phyloP scores from a whole-genome alignment of 2,113 vertebrate genomes.

The Cyrtonyx montezumae region DNA sequence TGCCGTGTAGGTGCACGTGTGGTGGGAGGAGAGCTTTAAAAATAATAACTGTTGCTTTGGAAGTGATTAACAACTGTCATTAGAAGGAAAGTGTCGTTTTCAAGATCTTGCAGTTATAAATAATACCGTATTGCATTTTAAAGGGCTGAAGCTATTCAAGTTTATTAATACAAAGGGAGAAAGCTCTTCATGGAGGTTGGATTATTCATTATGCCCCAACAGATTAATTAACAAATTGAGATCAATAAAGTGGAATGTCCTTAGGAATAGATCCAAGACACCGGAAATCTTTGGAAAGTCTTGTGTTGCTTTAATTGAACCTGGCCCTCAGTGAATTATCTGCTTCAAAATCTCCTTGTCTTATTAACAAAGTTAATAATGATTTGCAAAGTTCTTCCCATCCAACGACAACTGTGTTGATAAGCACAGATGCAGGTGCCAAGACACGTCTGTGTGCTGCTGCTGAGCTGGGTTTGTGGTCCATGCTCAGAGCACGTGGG shows the following conservation, averaged over 20 bases:
- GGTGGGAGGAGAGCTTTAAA: not conserved
- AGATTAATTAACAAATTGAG: not conserved
- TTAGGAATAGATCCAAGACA: not conserved
- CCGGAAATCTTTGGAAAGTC: not conserved
- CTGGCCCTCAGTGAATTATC: not conserved
- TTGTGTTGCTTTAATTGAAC: rapidly evolving
- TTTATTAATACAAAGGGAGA: not conserved
- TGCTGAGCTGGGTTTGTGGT: not conserved
- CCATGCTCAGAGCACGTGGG: not conserved
- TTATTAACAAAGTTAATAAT: not conserved
- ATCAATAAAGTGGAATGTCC: not conserved
- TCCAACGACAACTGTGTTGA: not conserved
- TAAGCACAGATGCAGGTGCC: not conserved
- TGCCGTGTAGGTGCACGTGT: not conserved
- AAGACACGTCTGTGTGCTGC: too few relatives aligned
- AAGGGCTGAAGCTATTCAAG: not conserved
- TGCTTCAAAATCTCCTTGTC: not conserved
- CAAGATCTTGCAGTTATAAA: not conserved
- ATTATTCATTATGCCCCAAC: not conserved
- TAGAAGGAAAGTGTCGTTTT: not conserved
- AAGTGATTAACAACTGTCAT: not conserved
- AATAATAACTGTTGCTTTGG: not conserved
- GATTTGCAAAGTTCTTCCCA: not conserved
- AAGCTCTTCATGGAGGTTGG: not conserved
- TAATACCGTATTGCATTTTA: not conserved